Conservation (phyloP, 2,888 invertebrate species). For the Drosophila mayaguana region DNA sequence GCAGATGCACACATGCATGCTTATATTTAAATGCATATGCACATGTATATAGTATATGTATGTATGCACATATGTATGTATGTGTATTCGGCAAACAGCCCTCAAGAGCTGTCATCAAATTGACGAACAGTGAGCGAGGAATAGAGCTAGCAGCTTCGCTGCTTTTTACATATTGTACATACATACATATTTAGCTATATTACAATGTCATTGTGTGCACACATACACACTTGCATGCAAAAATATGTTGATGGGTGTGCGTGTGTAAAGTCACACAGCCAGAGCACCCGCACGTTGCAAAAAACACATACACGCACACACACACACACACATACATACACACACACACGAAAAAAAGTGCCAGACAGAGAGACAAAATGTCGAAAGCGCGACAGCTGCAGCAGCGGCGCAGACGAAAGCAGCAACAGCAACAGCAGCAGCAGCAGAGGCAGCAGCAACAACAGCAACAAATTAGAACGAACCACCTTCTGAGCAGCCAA, state of each 20-base stretch:
- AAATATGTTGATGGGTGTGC: neutral
- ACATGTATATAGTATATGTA: neutral
- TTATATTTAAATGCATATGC: no score
- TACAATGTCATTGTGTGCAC: slow-evolving; percentile 47
- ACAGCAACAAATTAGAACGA: slow-evolving; percentile 69
- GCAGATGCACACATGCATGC: neutral
- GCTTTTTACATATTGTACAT: slow-evolving; percentile 50
- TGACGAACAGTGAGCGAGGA: slow-evolving; percentile 53
- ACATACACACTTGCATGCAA: slow-evolving; percentile 12
- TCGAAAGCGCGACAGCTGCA: slow-evolving; percentile 73
- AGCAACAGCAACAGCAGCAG: slow-evolving; percentile 31
- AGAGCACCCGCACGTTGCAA: slow-evolving; percentile 53
- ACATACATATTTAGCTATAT: slow-evolving; percentile 47
- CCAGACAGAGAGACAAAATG: slow-evolving; percentile 72
- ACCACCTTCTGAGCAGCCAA: slow-evolving; percentile 45
- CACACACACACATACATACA: neutral
- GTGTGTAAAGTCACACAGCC: slow-evolving; percentile 12
- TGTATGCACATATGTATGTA: neutral
- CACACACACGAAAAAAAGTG: slow-evolving; percentile 8
- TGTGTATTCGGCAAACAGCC: neutral
- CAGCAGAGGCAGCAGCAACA: slow-evolving; percentile 32
- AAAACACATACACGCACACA: slow-evolving; percentile 30
- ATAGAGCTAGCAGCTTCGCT: slow-evolving; percentile 25
- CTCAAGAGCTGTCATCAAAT: slow-evolving; percentile 40
- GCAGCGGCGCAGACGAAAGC: slow-evolving; percentile 44